phyloP scores from a whole-genome alignment of 2,888 invertebrate genomes.

The Eustalomyia histrio region DNA sequence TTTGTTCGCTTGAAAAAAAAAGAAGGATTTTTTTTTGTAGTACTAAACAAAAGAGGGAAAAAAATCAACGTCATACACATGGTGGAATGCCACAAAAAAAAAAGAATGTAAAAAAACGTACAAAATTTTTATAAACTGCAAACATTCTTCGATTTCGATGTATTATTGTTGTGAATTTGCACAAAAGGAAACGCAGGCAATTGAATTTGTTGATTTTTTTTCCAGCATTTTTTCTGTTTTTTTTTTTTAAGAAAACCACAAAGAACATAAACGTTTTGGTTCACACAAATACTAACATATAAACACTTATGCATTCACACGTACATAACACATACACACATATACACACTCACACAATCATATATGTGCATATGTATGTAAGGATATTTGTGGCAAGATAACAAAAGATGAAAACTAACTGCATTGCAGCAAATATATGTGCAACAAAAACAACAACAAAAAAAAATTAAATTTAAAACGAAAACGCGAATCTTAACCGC shows the following conservation, averaged over 20 bases:
- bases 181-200: conserved; percentile 60
- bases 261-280: conserved; percentile 38
- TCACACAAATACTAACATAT: background rate
- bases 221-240: conserved; percentile 6
- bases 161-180: conserved; percentile 36
- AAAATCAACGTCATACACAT: conserved; percentile 19
- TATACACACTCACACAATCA: background rate
- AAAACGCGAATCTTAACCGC: conserved; percentile 42
- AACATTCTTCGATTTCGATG: conserved; percentile 7
- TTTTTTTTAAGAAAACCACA: conserved; percentile 44
- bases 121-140: background rate
- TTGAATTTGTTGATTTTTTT: conserved; percentile 51
- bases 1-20: conserved; percentile 11
- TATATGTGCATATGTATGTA: background rate
- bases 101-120: conserved; percentile 12
- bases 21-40: conserved; percentile 20
- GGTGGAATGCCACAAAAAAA: conserved; percentile 20
- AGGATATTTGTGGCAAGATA: conserved; percentile 49
- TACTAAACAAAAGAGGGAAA: conserved; percentile 14
- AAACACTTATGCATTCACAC: background rate
- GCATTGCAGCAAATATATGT: conserved; percentile 54
- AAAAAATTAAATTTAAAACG: background rate
- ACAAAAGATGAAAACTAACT: conserved; percentile 52
- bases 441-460: background rate
- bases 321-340: background rate